Evolutionary conservation across 2,797 vertebrate species (phyloP).

Genomic region (Schizopygopsis pylzovi): DNA sequence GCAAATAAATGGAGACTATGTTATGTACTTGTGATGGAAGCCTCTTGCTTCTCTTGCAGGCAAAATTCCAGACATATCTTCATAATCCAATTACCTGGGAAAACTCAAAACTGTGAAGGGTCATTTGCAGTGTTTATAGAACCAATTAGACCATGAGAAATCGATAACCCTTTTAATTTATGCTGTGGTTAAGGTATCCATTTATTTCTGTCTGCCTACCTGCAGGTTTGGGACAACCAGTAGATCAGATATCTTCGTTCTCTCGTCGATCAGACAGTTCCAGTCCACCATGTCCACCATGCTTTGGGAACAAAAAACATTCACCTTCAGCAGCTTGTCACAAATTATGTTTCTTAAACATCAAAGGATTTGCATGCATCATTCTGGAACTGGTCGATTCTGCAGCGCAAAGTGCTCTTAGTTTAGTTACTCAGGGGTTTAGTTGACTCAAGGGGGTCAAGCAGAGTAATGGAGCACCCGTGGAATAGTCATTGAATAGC

Average conservation of each 20-base stretch:
- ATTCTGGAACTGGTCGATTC: not conserved
- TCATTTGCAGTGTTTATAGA: constrained; percentile 27
- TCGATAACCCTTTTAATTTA: constrained; percentile 44
- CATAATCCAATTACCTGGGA: constrained; percentile 46
- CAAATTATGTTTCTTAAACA: not conserved
- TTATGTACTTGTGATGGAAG: not conserved
- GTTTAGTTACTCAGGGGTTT: constrained; percentile 15
- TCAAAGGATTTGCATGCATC: not conserved
- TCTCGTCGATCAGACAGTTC: constrained; percentile 85
- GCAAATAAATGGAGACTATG: not conserved
- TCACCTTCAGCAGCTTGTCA: not conserved
- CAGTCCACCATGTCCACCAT: constrained; percentile 90
- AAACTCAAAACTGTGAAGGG: constrained; percentile 20
- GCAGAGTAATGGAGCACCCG: not conserved
- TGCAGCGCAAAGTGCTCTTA: constrained; percentile 14
- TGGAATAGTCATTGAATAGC: constrained; percentile 16
- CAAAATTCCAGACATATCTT: constrained; percentile 21
- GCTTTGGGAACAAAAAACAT: constrained; percentile 69
- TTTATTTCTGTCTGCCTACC: constrained; percentile 72
- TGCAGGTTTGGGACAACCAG: constrained; percentile 86
- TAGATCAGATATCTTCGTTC: constrained; percentile 80
- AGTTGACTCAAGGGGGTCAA: not conserved
- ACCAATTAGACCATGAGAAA: constrained; percentile 31
- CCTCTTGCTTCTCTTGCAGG: constrained; percentile 25
- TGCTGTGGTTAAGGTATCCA: constrained; percentile 32